These are phyloP conservation scores for Urocitellus parryii DNA, from an alignment of 2,113 vertebrate species.

Conservation along the genomic window DNA sequence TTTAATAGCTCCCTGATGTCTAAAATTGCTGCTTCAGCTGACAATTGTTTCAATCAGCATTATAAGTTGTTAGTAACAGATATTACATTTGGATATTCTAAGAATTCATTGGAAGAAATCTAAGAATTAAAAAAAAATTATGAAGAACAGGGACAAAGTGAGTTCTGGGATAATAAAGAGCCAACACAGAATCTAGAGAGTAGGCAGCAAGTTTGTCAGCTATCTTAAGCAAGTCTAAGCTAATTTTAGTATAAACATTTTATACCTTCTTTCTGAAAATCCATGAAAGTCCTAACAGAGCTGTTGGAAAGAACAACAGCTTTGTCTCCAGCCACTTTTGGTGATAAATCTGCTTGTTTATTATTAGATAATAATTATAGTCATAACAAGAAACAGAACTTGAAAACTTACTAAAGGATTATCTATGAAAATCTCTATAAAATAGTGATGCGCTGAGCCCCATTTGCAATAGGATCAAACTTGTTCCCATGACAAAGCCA, in stretches of 20 bases:
- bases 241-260: background rate
- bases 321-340: background rate
- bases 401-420: background rate
- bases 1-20: background rate
- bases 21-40: background rate
- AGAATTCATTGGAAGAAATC: background rate
- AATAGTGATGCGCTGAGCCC: background rate
- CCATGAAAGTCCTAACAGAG: background rate
- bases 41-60: background rate
- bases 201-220: background rate
- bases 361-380: background rate
- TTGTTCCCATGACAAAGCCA: background rate
- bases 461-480: background rate
- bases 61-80: background rate
- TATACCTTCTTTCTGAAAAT: background rate
- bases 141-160: fast-evolving
- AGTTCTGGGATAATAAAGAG: background rate
- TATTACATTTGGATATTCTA: background rate
- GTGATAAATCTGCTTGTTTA: background rate
- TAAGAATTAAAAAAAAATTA: background rate
- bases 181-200: too few relatives aligned
- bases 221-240: background rate
- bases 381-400: background rate
- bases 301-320: background rate
- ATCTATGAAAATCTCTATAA: background rate